Evolutionary conservation across 2,113 vertebrate species (phyloP).

Genomic region (Hymenochirus boettgeri): DNA sequence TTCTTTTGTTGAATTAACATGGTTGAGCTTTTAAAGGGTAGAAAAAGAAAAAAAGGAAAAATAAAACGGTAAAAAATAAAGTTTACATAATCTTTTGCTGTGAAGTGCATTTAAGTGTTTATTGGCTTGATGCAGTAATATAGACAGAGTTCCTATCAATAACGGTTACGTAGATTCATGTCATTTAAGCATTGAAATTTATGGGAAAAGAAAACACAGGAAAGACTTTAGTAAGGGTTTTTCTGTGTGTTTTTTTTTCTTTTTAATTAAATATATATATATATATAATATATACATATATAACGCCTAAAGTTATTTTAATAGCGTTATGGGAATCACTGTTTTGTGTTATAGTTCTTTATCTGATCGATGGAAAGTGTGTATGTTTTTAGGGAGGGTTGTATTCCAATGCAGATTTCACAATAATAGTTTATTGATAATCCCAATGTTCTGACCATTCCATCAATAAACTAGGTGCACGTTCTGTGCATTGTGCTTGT

Average conservation of each 20-base stretch:
- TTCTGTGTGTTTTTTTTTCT: slow-evolving; percentile 17
- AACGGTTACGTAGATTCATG: slow-evolving; percentile 65
- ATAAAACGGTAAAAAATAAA: slow-evolving; percentile 52
- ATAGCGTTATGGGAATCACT: slow-evolving; percentile 51
- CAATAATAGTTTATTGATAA: slow-evolving; percentile 50
- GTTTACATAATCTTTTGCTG: slow-evolving; percentile 91
- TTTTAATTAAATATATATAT: slow-evolving; percentile 14
- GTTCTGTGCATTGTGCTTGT: slow-evolving; percentile 64
- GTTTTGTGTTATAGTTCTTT: slow-evolving; percentile 56
- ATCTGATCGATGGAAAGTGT: slow-evolving; percentile 52
- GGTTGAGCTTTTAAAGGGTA: slow-evolving; percentile 63
- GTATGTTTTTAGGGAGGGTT: slow-evolving; percentile 63
- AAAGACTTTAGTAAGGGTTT: slow-evolving; percentile 45
- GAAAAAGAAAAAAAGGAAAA: slow-evolving; percentile 41
- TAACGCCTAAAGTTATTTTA: slow-evolving; percentile 55
- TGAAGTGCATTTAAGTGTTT: slow-evolving; percentile 87
- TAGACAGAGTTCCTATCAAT: slow-evolving; percentile 70
- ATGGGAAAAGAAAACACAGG: slow-evolving; percentile 6
- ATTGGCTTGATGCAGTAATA: slow-evolving; percentile 79
- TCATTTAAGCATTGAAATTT: slow-evolving; percentile 60
- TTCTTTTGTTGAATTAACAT: too few species aligned
- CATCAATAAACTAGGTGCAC: slow-evolving; percentile 61
- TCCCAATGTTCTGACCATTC: slow-evolving; percentile 36
- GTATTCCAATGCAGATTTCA: slow-evolving; percentile 67
- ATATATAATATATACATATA: slow-evolving; percentile 23